phyloP scores from a whole-genome alignment of 2,888 invertebrate species.

The Neocrepidodera transversa region DNA sequence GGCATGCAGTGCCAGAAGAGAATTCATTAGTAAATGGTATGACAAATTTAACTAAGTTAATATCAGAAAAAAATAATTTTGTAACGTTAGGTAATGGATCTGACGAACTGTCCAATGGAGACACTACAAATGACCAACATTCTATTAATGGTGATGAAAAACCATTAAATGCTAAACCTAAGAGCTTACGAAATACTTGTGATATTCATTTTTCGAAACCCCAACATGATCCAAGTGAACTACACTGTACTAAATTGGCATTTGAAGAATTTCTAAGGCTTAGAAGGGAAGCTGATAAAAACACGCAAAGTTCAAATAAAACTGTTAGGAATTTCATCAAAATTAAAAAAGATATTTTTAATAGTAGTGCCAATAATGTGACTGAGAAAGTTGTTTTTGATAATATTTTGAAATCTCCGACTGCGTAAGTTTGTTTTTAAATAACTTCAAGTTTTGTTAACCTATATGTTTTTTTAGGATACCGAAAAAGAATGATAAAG shows the following conservation, averaged over 20 bases:
- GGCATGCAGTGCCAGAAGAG: constrained; percentile 36
- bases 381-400: constrained; percentile 31
- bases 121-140: not conserved
- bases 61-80: constrained; percentile 44
- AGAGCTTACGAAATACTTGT: constrained; percentile 32
- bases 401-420: constrained; percentile 29
- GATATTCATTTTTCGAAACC: constrained; percentile 38
- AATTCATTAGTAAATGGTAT: constrained; percentile 34
- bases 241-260: constrained; percentile 39
- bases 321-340: constrained; percentile 42
- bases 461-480: constrained; percentile 10
- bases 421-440: constrained; percentile 23
- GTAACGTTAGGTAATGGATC: constrained; percentile 39
- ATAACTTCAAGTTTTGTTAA: not conserved
- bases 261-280: constrained; percentile 44
- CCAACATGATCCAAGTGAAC: constrained; percentile 34
- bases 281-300: constrained; percentile 36
- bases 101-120: constrained; percentile 5
- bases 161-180: constrained; percentile 15
- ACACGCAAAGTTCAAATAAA: constrained; percentile 37
- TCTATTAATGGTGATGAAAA: constrained; percentile 10
- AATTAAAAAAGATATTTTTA: constrained; percentile 43
- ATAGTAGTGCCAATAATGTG: constrained; percentile 30
- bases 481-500: constrained; percentile 26
- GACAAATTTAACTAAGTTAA: constrained; percentile 35